Evolutionary conservation across 2,113 vertebrate genomes (phyloP).

Genomic region (Marcusenius ussheri): DNA sequence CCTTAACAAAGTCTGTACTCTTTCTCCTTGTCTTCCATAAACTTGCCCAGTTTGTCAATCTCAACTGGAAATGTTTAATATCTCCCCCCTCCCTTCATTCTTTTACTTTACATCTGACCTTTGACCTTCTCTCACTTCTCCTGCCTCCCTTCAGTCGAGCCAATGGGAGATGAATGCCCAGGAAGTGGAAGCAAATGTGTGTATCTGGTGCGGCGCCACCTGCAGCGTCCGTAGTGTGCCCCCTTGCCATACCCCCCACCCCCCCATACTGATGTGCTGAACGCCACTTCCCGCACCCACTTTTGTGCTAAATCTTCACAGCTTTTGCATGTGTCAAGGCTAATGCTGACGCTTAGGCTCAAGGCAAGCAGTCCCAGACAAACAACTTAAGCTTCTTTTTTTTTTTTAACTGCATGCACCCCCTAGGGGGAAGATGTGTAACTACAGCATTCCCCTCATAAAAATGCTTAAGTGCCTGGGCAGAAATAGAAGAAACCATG

Average conservation of each 20-base stretch:
- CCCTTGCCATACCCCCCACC: slow-evolving; percentile 13
- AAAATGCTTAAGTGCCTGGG: neutral
- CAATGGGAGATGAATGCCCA: slow-evolving; percentile 90
- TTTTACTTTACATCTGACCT: slow-evolving; percentile 37
- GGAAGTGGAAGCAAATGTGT: slow-evolving; percentile 99
- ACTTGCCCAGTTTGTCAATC: slow-evolving; percentile 28
- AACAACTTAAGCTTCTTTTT: slow-evolving; percentile 33
- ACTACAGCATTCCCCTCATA: neutral
- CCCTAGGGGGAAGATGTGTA: slow-evolving; percentile 9
- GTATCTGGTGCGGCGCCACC: slow-evolving; percentile 68
- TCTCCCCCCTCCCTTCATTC: slow-evolving; percentile 40
- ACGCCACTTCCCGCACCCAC: slow-evolving; percentile 40
- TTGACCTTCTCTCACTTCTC: slow-evolving; percentile 83
- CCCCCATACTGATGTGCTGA: slow-evolving; percentile 48
- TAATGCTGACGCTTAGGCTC: slow-evolving; percentile 32
- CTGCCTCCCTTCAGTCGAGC: slow-evolving; percentile 86
- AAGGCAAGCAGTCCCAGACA: slow-evolving; percentile 59
- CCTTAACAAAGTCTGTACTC: slow-evolving; percentile 7
- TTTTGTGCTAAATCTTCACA: slow-evolving; percentile 30
- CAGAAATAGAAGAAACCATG: neutral
- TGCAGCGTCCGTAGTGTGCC: slow-evolving; percentile 36
- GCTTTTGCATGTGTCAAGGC: slow-evolving; percentile 73
- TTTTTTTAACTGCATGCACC: neutral
- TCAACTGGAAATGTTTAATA: slow-evolving; percentile 40
- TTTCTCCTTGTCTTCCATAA: slow-evolving; percentile 31